Evolutionary conservation across 2,797 vertebrate species (phyloP).

Genomic region (Pyrocephalus nanus): DNA sequence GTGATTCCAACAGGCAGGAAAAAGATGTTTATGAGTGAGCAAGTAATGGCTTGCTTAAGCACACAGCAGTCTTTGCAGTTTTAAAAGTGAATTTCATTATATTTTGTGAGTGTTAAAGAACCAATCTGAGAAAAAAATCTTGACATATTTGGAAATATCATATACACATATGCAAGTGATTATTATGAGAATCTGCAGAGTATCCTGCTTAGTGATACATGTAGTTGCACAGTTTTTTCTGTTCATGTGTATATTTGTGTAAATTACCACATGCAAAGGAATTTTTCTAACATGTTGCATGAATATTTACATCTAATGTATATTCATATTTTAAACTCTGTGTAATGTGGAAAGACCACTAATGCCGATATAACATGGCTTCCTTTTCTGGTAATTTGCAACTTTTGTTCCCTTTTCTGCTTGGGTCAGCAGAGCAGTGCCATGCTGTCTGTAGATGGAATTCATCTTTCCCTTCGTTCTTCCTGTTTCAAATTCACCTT

Average conservation of each 20-base stretch:
- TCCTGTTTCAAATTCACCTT: neutral
- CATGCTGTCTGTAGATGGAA: neutral
- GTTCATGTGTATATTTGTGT: neutral
- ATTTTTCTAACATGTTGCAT: neutral
- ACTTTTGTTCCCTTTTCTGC: neutral
- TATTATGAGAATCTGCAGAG: neutral
- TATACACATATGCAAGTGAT: neutral
- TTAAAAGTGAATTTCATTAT: neutral
- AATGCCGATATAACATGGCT: neutral
- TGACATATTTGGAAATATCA: neutral
- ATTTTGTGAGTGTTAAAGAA: constrained; percentile 1
- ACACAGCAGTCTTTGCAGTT: constrained; percentile 16
- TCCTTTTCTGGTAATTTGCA: neutral
- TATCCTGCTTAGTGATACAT: neutral
- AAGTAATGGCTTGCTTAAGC: constrained; percentile 48
- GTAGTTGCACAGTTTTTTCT: neutral
- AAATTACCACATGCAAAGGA: neutral
- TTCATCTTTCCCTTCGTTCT: neutral
- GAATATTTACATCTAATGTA: neutral
- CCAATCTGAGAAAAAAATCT: neutral
- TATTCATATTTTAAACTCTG: neutral
- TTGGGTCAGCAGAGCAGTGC: neutral
- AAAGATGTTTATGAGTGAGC: constrained; percentile 36
- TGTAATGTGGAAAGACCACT: neutral
- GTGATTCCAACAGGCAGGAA: constrained; percentile 60